A percentile compares a stretch with the other conserved stretches of the same genome.
These are phyloP conservation scores for Mimachlamys varia DNA, from an alignment of 2,888 invertebrate species.

Conservation along the genomic window DNA sequence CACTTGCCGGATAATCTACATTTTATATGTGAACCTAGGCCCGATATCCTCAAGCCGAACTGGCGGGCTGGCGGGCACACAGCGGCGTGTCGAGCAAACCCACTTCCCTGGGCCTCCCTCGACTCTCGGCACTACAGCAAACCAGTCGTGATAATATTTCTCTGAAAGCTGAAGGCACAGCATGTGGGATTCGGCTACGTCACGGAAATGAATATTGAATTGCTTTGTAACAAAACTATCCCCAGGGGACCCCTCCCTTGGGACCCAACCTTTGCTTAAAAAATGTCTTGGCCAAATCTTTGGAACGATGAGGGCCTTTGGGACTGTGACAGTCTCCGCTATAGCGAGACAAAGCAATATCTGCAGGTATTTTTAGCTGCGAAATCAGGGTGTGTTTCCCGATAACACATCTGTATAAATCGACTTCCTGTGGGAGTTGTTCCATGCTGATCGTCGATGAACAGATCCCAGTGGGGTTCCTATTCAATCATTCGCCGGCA, in stretches of 20 bases:
- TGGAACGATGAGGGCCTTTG: not conserved
- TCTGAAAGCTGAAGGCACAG: constrained; percentile 65
- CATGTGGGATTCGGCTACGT: constrained; percentile 68
- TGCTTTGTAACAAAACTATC: constrained; percentile 68
- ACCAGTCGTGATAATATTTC: constrained; percentile 45
- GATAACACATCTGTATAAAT: constrained; percentile 60
- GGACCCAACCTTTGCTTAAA: constrained; percentile 60
- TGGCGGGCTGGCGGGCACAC: constrained; percentile 34
- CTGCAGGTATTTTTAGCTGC: constrained; percentile 59
- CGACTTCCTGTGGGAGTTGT: constrained; percentile 60
- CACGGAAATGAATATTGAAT: constrained; percentile 75
- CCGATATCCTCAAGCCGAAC: constrained; percentile 31
- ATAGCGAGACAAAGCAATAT: constrained; percentile 55
- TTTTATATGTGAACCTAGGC: constrained; percentile 36
- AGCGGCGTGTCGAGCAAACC: constrained; percentile 31
- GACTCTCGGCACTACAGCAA: constrained; percentile 32
- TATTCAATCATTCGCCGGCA: constrained; percentile 42
- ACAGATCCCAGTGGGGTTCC: constrained; percentile 69
- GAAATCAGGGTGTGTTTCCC: constrained; percentile 55
- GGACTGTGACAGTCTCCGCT: constrained; percentile 53
- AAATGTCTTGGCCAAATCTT: not conserved
- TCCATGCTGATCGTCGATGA: constrained; percentile 62
- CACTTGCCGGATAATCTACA: constrained; percentile 32
- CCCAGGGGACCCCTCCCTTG: constrained; percentile 68
- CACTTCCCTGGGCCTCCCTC: constrained; percentile 28